Evolutionary conservation across 1,140 invertebrate genomes (phyloP).

Genomic region (Trialeurodes vaporariorum): DNA sequence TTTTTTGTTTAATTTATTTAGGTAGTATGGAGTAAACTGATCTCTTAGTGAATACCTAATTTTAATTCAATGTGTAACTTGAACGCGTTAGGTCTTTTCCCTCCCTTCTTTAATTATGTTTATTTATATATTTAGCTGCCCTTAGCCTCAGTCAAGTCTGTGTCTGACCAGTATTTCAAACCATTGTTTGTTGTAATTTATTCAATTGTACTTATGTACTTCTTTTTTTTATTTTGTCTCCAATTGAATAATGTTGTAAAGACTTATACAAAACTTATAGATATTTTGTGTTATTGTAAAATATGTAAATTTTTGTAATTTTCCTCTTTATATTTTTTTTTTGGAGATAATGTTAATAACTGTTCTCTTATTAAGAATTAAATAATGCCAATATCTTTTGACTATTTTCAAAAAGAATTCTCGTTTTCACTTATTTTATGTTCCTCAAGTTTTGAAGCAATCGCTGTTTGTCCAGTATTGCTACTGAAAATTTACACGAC

Average conservation of each 20-base stretch:
- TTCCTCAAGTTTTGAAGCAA: no score
- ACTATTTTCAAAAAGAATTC: constrained; percentile 1
- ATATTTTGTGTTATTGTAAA: constrained; percentile 1
- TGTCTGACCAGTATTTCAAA: not conserved
- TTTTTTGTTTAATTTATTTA: not conserved
- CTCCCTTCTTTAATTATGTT: not conserved
- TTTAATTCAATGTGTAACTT: not conserved
- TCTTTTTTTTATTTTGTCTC: not conserved
- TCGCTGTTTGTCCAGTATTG: no score
- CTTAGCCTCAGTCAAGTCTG: no score
- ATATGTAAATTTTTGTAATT: not conserved
- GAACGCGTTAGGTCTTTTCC: no score
- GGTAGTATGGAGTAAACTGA: not conserved
- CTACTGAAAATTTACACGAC: no score
- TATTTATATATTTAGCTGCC: not conserved
- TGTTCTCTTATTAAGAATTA: not conserved
- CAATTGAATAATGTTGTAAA: not conserved
- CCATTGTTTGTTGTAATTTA: not conserved
- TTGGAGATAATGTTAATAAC: not conserved
- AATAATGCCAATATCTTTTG: constrained; percentile 1
- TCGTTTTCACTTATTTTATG: no score
- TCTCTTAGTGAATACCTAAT: not conserved
- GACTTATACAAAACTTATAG: not conserved
- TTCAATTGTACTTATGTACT: not conserved
- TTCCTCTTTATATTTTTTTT: not conserved